Percentiles rank a stretch among this genome's conserved stretches.
Evolutionary conservation across 2,797 vertebrate genomes (phyloP).

Genomic region (Molossus alvarezi): DNA sequence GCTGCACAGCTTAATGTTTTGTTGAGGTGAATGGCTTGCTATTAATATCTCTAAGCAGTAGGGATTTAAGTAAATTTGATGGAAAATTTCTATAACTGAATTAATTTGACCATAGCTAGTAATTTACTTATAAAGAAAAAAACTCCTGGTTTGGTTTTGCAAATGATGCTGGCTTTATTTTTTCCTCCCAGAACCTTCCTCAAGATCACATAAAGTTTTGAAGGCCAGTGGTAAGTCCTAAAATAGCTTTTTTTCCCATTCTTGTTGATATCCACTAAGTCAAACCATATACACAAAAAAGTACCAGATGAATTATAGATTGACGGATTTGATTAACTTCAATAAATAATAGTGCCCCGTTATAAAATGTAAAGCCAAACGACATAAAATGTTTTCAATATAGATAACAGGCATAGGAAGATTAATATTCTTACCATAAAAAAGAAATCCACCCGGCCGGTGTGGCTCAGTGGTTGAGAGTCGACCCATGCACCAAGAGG

Average conservation of each 20-base stretch:
- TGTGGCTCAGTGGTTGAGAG: no score
- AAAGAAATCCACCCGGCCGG: no score
- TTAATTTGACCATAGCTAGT: neutral
- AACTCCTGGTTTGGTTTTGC: conserved; percentile 19
- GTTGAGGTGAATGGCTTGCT: neutral
- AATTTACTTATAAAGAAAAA: conserved; percentile 34
- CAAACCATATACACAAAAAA: neutral
- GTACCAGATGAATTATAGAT: neutral
- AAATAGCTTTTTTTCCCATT: neutral
- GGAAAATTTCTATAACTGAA: neutral
- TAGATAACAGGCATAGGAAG: neutral
- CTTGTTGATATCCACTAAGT: neutral
- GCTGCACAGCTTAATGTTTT: neutral
- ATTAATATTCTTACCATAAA: neutral
- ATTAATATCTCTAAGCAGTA: neutral
- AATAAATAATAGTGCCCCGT: neutral
- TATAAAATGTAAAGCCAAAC: conserved; percentile 23
- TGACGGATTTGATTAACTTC: neutral
- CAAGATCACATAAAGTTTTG: conserved; percentile 95
- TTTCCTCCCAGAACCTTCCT: conserved; percentile 94
- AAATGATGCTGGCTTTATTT: conserved; percentile 61
- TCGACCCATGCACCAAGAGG: no score
- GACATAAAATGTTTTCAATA: neutral
- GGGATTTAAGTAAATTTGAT: neutral
- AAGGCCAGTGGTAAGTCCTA: conserved; percentile 94